Evolutionary conservation across 2,113 vertebrate species (phyloP), one percentile per base, ranked within the genome.

Genomic region (Benitochromis conjunctus): DNA sequence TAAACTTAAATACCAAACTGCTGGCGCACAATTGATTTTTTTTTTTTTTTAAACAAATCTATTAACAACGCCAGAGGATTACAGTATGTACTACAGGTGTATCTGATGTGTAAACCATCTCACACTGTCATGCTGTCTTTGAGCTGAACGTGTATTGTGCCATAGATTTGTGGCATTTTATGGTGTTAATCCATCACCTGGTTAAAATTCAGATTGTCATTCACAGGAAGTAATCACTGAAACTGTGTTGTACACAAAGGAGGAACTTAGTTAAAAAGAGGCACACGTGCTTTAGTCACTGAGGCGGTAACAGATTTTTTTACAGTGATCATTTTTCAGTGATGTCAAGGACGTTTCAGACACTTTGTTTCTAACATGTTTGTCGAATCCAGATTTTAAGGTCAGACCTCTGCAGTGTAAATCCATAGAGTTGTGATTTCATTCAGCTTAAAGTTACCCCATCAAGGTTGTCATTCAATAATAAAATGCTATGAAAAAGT

Each of bases 401-500:
- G 86, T 82, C 88, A 90, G 56, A 74, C 60, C 31, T 74, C 48
- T 88, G 74, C 48, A 54, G 48, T 83, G 46, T 87, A 46, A 90
- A 84, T 88, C 85, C 85, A 69, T 58, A 76, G 78, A 86, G 64
- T 79, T 90, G 79, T 79, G 71, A 86, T 92, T 89, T 90, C 66
- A 92, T 90, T 89, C 60, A 91, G 43, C 64, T 79, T 81, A 89
- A 89, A 88, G 83, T 83, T 51, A 56, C 16, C 64, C 74, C 12
- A 7, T 69, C 84, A 91, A 92, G 92, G 93, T 92, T 84, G 43
- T 24, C 62, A 92, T 90, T 90, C 82, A 77, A 81, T 90, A 92
- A 94, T 92, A 89, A 90, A 93, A 90, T 89, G 82, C 62, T 85
- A 87, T 83, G 82, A 89, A 90, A 91, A 91, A 86, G 78, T 64